Base-by-base conservation (phyloP, 1,140 invertebrate species). In the Dinothrombium tinctorium region DNA sequence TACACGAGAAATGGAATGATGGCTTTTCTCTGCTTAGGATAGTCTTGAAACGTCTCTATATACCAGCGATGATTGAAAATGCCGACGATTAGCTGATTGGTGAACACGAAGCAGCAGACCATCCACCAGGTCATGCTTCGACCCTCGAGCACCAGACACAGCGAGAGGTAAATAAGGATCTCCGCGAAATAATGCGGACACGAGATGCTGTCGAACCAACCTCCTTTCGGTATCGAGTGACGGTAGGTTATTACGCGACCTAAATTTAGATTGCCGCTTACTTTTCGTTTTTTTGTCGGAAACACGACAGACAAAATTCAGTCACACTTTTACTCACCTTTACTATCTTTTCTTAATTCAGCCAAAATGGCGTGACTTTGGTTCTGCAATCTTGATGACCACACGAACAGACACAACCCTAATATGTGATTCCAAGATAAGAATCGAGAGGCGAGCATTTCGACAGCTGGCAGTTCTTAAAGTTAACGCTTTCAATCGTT, bases 101-200 rank as follows among this genome's bases (percentile, higher is more conserved):
- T 55, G 6, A 79, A 40, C 1, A 86, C 78, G 76, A 80, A 89
- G 2, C 68, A n/a, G 25, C 67, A 64, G 2, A 76, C 54, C 42
- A 62, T 71, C 41, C 67, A 64, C 66, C 67, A 74, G 2, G 69
- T 69, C 4, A 51, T 53, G 48, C 69, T 50, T 37, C 31, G 64
- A 21, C 63, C 57, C 47, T 60, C 60, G n/a, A 75, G 56, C 20
- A 86, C 60, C 14, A 74, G 48, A 14, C 65, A 59, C 7, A 83
- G 49, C 22, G 65, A 60, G 12, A 69, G 48, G 53, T 87, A 87
- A 53, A 87, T 72, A 1, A 80, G 44, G 24, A 84, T 71, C 60
- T 87, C 82, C 32, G 72, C 73, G 33, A 76, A 62, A 54, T 77
- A 73, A 55, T 86, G 74, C 0, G 82, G 81, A 45, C 71, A 73